Percentiles rank a stretch among this genome's conserved stretches.
phyloP scores from a whole-genome alignment of 2,113 vertebrate species.

The Hypanus sabinus region DNA sequence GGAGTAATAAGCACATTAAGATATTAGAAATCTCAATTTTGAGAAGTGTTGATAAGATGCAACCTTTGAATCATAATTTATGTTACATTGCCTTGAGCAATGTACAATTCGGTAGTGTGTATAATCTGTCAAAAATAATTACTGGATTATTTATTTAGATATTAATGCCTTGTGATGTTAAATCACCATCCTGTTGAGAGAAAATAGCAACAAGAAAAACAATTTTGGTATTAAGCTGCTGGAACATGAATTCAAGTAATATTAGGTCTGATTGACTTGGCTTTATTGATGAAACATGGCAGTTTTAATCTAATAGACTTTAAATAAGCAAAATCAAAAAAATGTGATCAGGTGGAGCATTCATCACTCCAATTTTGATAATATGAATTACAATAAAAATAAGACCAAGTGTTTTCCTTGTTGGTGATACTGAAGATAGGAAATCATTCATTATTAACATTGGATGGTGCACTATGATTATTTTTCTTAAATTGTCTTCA shows the following conservation, averaged over 20 bases:
- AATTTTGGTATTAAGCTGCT: neutral
- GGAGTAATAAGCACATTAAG: constrained; percentile 11
- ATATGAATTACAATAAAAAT: neutral
- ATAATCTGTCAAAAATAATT: constrained; percentile 9
- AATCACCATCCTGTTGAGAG: neutral
- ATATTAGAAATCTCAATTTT: constrained; percentile 5
- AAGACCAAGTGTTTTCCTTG: neutral
- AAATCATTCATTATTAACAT: neutral
- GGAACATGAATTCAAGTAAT: neutral
- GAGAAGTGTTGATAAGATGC: neutral
- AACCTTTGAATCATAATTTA: constrained; percentile 31
- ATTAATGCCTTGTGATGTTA: neutral
- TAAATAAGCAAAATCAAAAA: neutral
- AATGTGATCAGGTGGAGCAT: neutral
- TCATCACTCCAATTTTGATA: neutral
- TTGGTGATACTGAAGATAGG: neutral
- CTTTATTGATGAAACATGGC: constrained; percentile 5
- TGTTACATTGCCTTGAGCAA: neutral
- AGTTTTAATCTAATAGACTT: neutral
- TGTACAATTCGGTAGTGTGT: neutral
- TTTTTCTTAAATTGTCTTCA: neutral
- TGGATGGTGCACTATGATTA: neutral
- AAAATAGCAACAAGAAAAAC: neutral
- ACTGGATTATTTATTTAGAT: constrained; percentile 18
- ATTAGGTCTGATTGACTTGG: neutral